Evolutionary conservation across 1,140 invertebrate genomes (phyloP).

Genomic region (Chironomus tepperi): DNA sequence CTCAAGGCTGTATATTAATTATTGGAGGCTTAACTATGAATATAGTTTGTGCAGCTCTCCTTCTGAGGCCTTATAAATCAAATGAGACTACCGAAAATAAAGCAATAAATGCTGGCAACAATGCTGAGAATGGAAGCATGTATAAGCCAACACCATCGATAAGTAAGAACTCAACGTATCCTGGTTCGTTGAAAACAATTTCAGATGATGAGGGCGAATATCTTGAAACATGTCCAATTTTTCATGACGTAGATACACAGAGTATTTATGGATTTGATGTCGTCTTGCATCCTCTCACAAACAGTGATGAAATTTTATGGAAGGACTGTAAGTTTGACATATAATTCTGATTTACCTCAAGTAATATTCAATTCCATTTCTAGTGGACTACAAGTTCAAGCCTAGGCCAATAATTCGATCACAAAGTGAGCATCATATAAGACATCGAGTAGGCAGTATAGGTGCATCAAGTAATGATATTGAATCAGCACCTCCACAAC

Average conservation of each 20-base stretch:
- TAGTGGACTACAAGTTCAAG: neutral
- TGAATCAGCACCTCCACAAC: neutral
- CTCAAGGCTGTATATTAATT: conserved; percentile 47
- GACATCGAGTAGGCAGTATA: neutral
- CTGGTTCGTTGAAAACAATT: neutral
- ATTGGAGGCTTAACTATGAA: conserved; percentile 49
- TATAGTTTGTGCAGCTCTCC: conserved; percentile 45
- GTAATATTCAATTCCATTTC: neutral
- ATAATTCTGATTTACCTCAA: no score
- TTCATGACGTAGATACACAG: conserved; percentile 33
- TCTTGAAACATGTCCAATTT: conserved; percentile 26
- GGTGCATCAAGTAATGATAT: neutral
- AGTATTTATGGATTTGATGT: conserved; percentile 33
- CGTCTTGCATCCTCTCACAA: neutral
- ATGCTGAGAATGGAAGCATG: neutral
- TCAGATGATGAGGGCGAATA: neutral
- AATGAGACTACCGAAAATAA: conserved; percentile 42
- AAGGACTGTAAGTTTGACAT: neutral
- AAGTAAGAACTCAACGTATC: neutral
- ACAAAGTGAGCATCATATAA: neutral
- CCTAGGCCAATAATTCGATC: neutral
- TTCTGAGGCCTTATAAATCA: conserved; percentile 53
- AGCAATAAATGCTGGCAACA: neutral
- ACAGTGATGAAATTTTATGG: conserved; percentile 2
- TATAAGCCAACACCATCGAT: neutral